Base-by-base conservation (phyloP, 2,888 invertebrate genomes). In the Meganola albula region DNA sequence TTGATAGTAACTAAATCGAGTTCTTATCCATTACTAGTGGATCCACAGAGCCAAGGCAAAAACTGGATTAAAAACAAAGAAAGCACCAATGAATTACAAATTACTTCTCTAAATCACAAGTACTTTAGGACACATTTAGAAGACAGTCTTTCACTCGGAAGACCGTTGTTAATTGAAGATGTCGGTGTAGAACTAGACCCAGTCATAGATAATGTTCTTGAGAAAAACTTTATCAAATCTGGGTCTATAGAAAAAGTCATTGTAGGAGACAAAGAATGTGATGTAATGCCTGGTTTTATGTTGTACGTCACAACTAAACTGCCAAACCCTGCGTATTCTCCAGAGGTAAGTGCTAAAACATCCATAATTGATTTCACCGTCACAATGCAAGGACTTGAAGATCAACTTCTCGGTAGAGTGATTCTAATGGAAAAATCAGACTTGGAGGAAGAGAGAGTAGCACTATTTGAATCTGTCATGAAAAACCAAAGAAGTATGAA, bases 351-450 rank as follows among this genome's bases (percentile, higher is more conserved):
- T 59, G 98, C 98, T 0, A 97, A 97, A 71, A 97, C 97, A 0
- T 96, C 97, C 0, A 97, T 98, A 33, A 98, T 98, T 53, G 98
- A 98, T 71, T 98, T 98, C 65, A 98, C 98, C 1, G 98, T 98
- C 1, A 98, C 98, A 2, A 97, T 97, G 93, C 91, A 94, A 63
- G 98, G 98, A 6, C 79, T 98, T 13, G 98, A 98, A 78, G 98
- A 98, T 76, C 98, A 98, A 67, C 79, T 98, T 3, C 77, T 98
- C 12, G 98, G 95, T 2, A 88, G 98, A 42, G 98, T 98, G 0
- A 98, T 98, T 63, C 77, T 97, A 10, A 98, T 97, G 92, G 98
- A 98, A 72, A 98, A 98, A 76, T 93, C 96, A 1, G 98, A 98
- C 63, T 83, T 98, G 39, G 98, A 98, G 79, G 94, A 96, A 28